phyloP scores from a whole-genome alignment of 2,113 vertebrate genomes.

The Etia nguti region DNA sequence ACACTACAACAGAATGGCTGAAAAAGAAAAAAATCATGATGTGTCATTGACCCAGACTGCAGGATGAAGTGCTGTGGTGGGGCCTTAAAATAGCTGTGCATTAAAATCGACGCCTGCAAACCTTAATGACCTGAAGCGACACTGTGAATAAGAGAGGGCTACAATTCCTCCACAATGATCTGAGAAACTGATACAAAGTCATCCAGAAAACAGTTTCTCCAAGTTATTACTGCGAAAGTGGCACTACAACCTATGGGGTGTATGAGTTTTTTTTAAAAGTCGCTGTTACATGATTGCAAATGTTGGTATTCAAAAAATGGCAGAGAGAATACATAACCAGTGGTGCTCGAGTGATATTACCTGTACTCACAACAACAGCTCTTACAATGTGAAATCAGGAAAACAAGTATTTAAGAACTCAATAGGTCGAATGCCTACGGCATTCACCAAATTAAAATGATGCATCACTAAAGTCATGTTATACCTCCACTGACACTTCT shows the following conservation, averaged over 20 bases:
- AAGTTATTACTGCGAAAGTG: neutral
- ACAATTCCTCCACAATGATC: neutral
- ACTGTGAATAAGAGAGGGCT: neutral
- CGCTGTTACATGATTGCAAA: neutral
- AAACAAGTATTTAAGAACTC: neutral
- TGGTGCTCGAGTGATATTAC: neutral
- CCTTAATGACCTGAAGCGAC: neutral
- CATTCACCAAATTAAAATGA: neutral
- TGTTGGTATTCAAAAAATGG: neutral
- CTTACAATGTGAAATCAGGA: neutral
- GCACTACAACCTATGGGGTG: neutral
- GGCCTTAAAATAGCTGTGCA: neutral
- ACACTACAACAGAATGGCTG: neutral
- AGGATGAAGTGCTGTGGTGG: fast-evolving
- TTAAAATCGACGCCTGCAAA: neutral
- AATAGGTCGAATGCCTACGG: too few species aligned
- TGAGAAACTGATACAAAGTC: neutral
- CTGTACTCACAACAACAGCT: neutral
- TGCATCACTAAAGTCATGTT: neutral
- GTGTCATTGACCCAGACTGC: neutral
- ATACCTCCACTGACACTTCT: neutral
- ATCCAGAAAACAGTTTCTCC: neutral
- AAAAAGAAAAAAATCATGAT: neutral
- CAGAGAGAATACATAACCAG: neutral
- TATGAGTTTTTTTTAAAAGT: neutral